phyloP scores from a whole-genome alignment of 2,888 invertebrate genomes.

The Tortrix viridana region DNA sequence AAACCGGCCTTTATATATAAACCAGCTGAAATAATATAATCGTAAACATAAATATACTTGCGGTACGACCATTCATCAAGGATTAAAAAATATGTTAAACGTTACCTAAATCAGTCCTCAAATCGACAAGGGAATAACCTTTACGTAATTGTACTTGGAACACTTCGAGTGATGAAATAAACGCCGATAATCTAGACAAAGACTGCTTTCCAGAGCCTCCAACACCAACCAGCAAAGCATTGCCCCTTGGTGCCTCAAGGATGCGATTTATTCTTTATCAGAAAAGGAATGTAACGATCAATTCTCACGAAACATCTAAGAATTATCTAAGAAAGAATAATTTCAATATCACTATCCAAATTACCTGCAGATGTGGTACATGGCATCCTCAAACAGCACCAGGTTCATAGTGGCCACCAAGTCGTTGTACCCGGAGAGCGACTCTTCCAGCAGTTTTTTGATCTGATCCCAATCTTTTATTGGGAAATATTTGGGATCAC shows the following conservation, averaged over 20 bases:
- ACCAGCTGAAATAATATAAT: slow-evolving; percentile 72
- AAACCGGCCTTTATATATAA: slow-evolving; percentile 95
- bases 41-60: background rate
- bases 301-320: background rate
- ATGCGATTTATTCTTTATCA: slow-evolving; percentile 92
- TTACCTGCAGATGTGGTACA: slow-evolving; percentile 94
- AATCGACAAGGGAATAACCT: slow-evolving; percentile 92
- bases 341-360: slow-evolving; percentile 7
- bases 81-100: background rate
- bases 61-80: background rate
- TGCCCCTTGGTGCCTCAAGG: slow-evolving; percentile 95
- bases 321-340: background rate
- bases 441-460: slow-evolving; percentile 90
- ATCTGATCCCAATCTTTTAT: slow-evolving; percentile 89
- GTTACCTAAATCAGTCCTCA: slow-evolving; percentile 87
- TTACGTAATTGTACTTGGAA: slow-evolving; percentile 97
- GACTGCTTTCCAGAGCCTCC: slow-evolving; percentile 98
- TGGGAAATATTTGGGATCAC: slow-evolving; percentile 95
- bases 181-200: slow-evolving; percentile 93
- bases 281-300: background rate
- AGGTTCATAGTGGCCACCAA: slow-evolving; percentile 95
- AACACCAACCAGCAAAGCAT: slow-evolving; percentile 96
- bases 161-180: slow-evolving; percentile 95
- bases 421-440: slow-evolving; percentile 94
- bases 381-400: slow-evolving; percentile 97